Evolutionary conservation across 2,888 invertebrate genomes (phyloP).

Genomic region (Rhamnusium bicolor): DNA sequence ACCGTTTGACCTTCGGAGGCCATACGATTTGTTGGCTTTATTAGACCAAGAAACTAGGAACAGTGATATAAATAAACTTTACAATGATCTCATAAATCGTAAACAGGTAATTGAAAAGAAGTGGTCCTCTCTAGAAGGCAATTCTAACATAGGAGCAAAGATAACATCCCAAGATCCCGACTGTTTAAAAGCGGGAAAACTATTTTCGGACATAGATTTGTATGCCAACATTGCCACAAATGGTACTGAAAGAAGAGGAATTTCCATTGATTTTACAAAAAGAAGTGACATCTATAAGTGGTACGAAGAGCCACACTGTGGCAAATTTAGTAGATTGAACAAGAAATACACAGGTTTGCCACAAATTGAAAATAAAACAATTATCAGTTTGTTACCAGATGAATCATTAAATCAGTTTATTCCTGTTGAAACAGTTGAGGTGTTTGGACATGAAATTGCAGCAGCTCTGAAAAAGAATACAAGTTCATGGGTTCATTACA

Average conservation of each 20-base stretch:
- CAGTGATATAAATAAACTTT: constrained; percentile 75
- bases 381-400: constrained; percentile 66
- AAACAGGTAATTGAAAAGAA: constrained; percentile 78
- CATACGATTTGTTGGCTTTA: constrained; percentile 83
- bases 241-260: constrained; percentile 73
- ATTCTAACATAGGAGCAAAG: constrained; percentile 76
- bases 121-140: constrained; percentile 75
- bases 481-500: constrained; percentile 86
- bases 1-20: constrained; percentile 80
- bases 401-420: constrained; percentile 71
- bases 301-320: constrained; percentile 64
- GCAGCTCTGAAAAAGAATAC: constrained; percentile 77
- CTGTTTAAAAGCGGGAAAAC: constrained; percentile 78
- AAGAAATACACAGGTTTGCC: constrained; percentile 38
- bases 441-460: constrained; percentile 78
- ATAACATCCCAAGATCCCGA: constrained; percentile 77
- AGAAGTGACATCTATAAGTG: constrained; percentile 61
- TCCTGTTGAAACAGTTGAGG: constrained; percentile 67
- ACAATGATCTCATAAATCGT: constrained; percentile 77
- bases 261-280: constrained; percentile 64
- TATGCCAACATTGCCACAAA: constrained; percentile 77
- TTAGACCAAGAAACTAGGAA: constrained; percentile 83
- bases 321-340: constrained; percentile 53
- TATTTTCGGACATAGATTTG: constrained; percentile 79
- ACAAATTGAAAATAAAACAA: constrained; percentile 44